A percentile compares a stretch with the other conserved stretches of the same genome.
phyloP scores from a whole-genome alignment of 2,113 vertebrate species.

The Ophthalmolycus amberensis region DNA sequence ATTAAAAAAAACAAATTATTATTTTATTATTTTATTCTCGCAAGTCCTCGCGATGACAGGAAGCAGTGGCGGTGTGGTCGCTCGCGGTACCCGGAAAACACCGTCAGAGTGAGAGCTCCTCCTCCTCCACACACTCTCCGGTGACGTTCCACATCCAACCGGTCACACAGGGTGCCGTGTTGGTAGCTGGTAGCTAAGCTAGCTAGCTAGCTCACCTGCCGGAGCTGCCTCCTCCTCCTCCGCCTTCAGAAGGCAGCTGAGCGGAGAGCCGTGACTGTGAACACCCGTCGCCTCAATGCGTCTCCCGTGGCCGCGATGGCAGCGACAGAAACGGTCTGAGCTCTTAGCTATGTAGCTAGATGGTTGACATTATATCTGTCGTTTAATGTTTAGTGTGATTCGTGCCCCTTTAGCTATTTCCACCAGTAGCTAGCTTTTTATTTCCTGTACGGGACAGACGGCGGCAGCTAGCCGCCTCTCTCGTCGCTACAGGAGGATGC shows the following conservation, averaged over 20 bases:
- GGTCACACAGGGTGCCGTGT: slow-evolving; percentile 19
- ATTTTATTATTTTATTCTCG: neutral
- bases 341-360: slow-evolving; percentile 65
- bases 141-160: slow-evolving; percentile 62
- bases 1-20: neutral
- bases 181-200: slow-evolving; percentile 45
- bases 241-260: slow-evolving; percentile 43
- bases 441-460: slow-evolving; percentile 63
- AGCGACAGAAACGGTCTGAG: slow-evolving; percentile 62
- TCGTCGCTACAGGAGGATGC: slow-evolving; percentile 78
- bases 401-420: slow-evolving; percentile 41
- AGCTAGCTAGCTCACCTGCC: slow-evolving; percentile 48
- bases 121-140: neutral
- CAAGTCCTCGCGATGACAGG: slow-evolving; percentile 4
- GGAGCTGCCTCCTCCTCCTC: slow-evolving; percentile 14
- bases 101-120: slow-evolving; percentile 53
- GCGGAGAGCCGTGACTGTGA: slow-evolving; percentile 37
- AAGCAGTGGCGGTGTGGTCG: neutral
- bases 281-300: slow-evolving; percentile 40
- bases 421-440: slow-evolving; percentile 55
- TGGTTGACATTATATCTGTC: slow-evolving; percentile 16
- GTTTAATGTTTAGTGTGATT: slow-evolving; percentile 57
- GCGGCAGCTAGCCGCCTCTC: slow-evolving; percentile 64
- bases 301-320: slow-evolving; percentile 63
- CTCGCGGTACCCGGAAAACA: slow-evolving; percentile 22